A percentile compares a stretch with the other conserved stretches of the same genome.
Conservation (phyloP, 2,113 vertebrate species). For the Engraulis encrasicolus region DNA sequence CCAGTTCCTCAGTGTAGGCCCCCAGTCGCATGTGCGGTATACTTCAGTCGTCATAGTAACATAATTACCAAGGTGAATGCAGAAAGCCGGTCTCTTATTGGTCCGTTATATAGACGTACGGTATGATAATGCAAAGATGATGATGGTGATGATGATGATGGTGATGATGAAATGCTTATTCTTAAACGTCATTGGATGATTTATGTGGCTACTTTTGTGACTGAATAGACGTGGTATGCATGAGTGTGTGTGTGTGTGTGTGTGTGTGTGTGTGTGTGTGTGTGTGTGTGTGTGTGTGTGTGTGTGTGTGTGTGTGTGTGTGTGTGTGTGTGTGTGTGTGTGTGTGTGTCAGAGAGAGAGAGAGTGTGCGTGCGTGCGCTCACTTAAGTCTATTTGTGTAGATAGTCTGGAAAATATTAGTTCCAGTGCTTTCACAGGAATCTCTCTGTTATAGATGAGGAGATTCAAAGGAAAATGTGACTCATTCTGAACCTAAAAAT, state of each 20-base stretch:
- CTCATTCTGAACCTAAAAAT: neutral
- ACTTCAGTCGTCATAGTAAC: no score
- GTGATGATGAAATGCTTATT: neutral
- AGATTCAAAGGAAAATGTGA: neutral
- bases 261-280: neutral
- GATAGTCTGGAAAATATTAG: neutral
- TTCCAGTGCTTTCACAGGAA: neutral
- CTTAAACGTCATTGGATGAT: neutral
- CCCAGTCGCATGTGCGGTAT: no score
- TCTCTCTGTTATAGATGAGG: neutral
- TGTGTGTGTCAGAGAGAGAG: slow-evolving; percentile 20
- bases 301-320: slow-evolving; percentile 11
- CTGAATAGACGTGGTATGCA: no score
- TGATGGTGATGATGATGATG: neutral
- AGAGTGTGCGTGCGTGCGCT: no score
- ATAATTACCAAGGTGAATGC: no score
- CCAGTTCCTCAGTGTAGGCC: no score
- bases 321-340: neutral
- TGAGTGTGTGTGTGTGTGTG: neutral
- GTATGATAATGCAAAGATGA: neutral
- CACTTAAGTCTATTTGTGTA: slow-evolving; percentile 79
- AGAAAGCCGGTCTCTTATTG: neutral
- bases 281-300: neutral
- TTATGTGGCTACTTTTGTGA: neutral
- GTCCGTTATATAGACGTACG: neutral